Base-by-base conservation (phyloP, 2,113 vertebrate species). In the Vanacampus margaritifer region DNA sequence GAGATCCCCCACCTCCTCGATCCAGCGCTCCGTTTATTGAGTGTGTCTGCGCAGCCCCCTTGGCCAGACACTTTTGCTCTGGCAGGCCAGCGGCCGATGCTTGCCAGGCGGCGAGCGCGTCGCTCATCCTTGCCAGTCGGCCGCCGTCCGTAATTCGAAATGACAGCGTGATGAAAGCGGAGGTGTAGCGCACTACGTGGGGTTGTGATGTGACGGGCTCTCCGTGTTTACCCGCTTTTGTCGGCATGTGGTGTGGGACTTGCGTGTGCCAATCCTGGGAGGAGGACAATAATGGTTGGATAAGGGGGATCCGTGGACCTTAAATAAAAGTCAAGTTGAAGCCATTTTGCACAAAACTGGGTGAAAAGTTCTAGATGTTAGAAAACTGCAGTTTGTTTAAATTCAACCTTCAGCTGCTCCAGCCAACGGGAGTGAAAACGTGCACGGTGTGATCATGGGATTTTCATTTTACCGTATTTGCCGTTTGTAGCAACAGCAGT, bases 21-120 rank as follows among this genome's bases (percentile, higher is more conserved):
- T 80, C 80, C 84, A 84, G 79, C 68, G 24, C 46, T 81, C 50
- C 78, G 73, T 88, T 89, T 84, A 80, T 87, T 79, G 64, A 19
- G 81, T 75, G 86, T 90, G 85, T 90, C 87, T 89, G 87, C 80
- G 79, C 61, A 84, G 82, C 84, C 87, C 26, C 87, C 76, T 89
- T 89, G 88, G 88, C 89, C 90, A 93, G 88, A 89, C 82, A 80
- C 75, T 83, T 80, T 82, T 65, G 50, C 67, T 83, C 89, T 92
- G 91, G 89, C 89, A 89, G 59, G 35, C 54, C 50, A 37, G 16
- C 45, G 59, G 39, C 67, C 66, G 0, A 64, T 76, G 82, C 86
- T 78, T 90, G 90, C 90, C 90, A 91, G 85, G 82, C 75, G 84
- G 81, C 75, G 84, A 89, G 90, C 88, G 87, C 80, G 86, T 88